Evolutionary conservation across 2,113 vertebrate species (phyloP).

Genomic region (Callaeas wilsoni): DNA sequence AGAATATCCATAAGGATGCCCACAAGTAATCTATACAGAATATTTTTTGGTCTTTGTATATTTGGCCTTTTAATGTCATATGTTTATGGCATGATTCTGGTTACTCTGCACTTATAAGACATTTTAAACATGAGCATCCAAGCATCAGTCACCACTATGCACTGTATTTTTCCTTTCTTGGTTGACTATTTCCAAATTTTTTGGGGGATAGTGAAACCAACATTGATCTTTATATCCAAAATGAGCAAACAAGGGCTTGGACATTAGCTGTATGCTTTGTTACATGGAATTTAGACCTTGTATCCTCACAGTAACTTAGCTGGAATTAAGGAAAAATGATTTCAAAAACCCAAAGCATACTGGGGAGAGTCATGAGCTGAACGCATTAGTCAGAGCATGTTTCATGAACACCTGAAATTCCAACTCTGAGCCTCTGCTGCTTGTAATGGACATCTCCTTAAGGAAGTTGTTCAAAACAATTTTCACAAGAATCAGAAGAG

Average conservation of each 20-base stretch:
- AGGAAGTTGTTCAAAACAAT: background rate
- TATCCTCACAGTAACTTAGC: background rate
- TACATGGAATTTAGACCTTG: background rate
- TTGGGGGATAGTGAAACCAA: background rate
- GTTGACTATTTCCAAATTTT: background rate
- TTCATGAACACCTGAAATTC: background rate
- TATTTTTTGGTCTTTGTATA: background rate
- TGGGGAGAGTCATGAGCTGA: background rate
- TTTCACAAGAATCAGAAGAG: background rate
- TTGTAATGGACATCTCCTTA: background rate
- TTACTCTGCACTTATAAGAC: background rate
- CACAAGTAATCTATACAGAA: background rate
- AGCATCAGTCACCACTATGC: background rate
- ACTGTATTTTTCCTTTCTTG: background rate
- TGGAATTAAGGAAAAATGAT: background rate
- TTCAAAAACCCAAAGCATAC: background rate
- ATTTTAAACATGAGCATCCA: background rate
- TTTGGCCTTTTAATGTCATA: slow-evolving; percentile 2
- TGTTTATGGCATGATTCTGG: background rate
- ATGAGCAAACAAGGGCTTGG: background rate
- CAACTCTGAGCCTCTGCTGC: background rate
- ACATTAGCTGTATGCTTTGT: background rate
- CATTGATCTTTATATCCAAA: background rate
- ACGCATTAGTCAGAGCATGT: background rate
- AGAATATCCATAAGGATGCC: background rate